Base-by-base conservation (phyloP, 2,113 vertebrate genomes). In the Sitta europaea region DNA sequence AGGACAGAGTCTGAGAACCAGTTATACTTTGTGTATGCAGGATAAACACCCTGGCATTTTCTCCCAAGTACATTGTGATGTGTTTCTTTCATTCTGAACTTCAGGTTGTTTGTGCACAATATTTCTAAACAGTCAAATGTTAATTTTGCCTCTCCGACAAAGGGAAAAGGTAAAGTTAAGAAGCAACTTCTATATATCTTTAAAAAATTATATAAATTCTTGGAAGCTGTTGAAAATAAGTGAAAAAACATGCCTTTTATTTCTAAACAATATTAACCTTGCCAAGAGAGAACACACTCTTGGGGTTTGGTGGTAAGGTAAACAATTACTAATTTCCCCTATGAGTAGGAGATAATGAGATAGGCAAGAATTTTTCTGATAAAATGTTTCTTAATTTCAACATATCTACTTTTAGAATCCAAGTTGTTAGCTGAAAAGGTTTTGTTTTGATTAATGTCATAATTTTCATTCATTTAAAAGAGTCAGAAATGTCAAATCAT, bases 401-500 rank as follows among this genome's bases (percentile, higher is more conserved):
- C n/a, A 24, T 59, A 48, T 12, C n/a, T 76, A 53, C 73, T 87
- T 95, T 76, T 57, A 86, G 76, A 89, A 86, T 28, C 6, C 45
- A 61, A 83, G 43, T 25, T 53, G 40, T 79, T 90, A 62, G 59
- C 33, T 54, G 63, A 48, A 86, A 89, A 80, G 47, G 14, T 70
- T 92, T 83, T 90, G 86, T 68, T 96, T 90, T 91, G 68, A 89
- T 84, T 83, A 36, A 75, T 28, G 42, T 70, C 20, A 86, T 50
- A 9, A 42, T 91, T 89, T 73, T 88, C 16, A 54, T 45, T 77
- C 47, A 50, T 66, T 77, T 80, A 54, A 63, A 13, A 45, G 48
- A 92, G 47, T 73, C 68, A 95, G 42, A 91, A 89, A 70, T 33
- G 47, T 77, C 89, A 95, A 91, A 57, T 86, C 43, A 50, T 86